Percentiles rank a stretch among this genome's conserved stretches.
Conservation (phyloP, 2,888 invertebrate genomes). For the Elgonia sp. region DNA sequence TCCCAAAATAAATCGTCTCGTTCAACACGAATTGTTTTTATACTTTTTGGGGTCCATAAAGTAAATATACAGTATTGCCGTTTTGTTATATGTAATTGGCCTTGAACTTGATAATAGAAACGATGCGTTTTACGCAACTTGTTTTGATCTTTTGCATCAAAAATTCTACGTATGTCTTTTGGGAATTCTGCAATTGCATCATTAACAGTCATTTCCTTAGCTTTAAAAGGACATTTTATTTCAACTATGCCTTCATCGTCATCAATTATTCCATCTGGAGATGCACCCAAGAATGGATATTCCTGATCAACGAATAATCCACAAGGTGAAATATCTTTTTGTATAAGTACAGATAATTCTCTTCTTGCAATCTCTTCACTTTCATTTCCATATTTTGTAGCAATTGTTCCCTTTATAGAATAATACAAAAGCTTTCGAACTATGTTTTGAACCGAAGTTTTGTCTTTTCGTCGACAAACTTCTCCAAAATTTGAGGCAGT, state of each 20-base stretch:
- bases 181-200: neutral
- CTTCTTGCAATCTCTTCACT: conserved; percentile 56
- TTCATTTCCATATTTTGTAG: conserved; percentile 60
- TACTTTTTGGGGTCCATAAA: neutral
- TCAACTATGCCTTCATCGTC: too few species aligned
- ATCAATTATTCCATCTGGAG: too few species aligned
- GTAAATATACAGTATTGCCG: too few species aligned
- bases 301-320: conserved; percentile 58
- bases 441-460: conserved; percentile 40
- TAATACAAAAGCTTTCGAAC: conserved; percentile 64
- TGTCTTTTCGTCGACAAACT: conserved; percentile 53
- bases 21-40: conserved; percentile 24
- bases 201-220: neutral
- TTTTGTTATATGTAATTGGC: conserved; percentile 18
- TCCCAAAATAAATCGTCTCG: conserved; percentile 21
- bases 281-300: neutral
- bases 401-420: neutral
- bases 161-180: neutral
- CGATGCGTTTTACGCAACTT: neutral
- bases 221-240: neutral
- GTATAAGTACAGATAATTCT: conserved; percentile 32
- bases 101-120: conserved; percentile 14
- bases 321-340: conserved; percentile 21
- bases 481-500: conserved; percentile 68
- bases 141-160: neutral